Base-by-base conservation (phyloP, 53 echinoderm and acorn worm species). In the Echinarachnius parma region DNA sequence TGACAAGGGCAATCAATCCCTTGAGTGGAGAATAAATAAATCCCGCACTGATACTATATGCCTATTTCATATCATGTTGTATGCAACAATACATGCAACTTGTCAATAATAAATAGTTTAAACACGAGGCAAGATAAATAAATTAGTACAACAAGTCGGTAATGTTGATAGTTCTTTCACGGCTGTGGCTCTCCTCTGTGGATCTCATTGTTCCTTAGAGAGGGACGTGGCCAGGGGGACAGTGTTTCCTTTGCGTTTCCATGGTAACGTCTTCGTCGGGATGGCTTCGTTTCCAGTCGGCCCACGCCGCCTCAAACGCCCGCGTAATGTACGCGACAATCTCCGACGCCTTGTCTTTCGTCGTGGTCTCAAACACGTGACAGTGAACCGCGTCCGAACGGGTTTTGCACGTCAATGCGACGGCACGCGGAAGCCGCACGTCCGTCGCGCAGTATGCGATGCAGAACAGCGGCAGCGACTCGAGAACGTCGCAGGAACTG, bases 361-460 rank as follows among this genome's bases (percentile, higher is more conserved):
- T 66, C 16, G 66, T 26, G 50, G 67, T 75, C 34, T 79, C 53
- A 28, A 86, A 79, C 26, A 86, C 86, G 34, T 86, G 71, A 45
- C 86, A 86, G 31, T 79, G 66, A 32, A 78, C 65, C 23, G 75
- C 57, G 3, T 65, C 80, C 3, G 16, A 72, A 34, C 60, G 59
- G 11, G 79, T 64, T 46, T 86, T 76, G n/a, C 75, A 74, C 53
- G 79, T 86, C 2, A 86, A 44, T 24, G 80, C 68, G 3, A 86
- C 86, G 2, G 86, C 86, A 16, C 79, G 36, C 4, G 86, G 86
- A 66, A 80, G 80, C 59, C 86, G 75, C 4, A 86, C 66, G 53
- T 86, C 86, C 42, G 86, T 86, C 4, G 86, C 86, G 61, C 86
- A 86, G 46, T 86, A 86, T 23, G 86, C 86, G 34, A 86, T 76